A percentile compares a stretch with the other conserved stretches of the same genome.
phyloP scores from a whole-genome alignment of 2,888 invertebrate species.

The Caenorhabditis macrosperma region DNA sequence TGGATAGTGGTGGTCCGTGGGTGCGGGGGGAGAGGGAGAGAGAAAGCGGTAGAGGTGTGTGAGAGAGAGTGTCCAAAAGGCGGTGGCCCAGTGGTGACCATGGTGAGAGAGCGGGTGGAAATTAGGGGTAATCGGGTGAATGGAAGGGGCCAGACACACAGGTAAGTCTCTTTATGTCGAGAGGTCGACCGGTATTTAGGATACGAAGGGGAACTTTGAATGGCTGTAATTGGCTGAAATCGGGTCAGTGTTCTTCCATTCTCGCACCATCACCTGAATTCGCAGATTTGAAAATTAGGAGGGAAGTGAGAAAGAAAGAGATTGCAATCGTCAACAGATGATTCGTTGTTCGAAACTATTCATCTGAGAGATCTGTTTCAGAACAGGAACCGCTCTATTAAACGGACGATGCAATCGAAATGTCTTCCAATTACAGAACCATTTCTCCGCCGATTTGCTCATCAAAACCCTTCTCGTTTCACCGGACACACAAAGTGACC shows the following conservation, averaged over 20 bases:
- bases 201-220: background rate
- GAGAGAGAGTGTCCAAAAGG: conserved; percentile 18
- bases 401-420: background rate
- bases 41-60: conserved; percentile 13
- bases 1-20: conserved; percentile 12
- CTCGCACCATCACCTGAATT: background rate
- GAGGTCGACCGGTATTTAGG: conserved; percentile 18
- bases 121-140: conserved; percentile 47
- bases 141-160: conserved; percentile 2
- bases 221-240: conserved; percentile 22
- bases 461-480: background rate
- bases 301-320: background rate
- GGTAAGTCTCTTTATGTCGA: conserved; percentile 20
- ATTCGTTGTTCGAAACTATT: no score
- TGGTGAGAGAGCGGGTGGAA: conserved; percentile 30
- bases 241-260: conserved; percentile 9
- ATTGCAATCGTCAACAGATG: no score
- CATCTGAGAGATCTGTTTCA: no score
- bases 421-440: background rate
- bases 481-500: conserved; percentile 10
- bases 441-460: background rate
- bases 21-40: background rate
- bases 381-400: background rate
- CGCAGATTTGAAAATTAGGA: background rate
- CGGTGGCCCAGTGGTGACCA: conserved; percentile 17